These are phyloP conservation scores for Willisornis vidua DNA, from an alignment of 2,113 vertebrate species.

Conservation along the genomic window DNA sequence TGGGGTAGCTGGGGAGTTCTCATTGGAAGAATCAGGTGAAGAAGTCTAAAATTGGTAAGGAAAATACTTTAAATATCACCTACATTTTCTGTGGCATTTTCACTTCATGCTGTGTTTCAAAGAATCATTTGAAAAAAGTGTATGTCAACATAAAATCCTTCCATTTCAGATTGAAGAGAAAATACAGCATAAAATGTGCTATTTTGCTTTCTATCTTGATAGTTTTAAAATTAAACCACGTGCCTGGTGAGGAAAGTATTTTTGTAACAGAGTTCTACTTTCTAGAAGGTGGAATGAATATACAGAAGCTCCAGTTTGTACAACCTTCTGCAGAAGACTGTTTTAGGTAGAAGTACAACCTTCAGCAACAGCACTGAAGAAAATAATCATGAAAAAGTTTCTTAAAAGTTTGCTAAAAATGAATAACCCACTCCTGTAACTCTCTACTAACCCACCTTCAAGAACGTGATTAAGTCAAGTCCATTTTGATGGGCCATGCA, in stretches of 20 bases:
- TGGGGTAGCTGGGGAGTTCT: slow-evolving; percentile 97
- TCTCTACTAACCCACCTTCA: neutral
- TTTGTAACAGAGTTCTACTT: neutral
- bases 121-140: neutral
- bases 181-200: neutral
- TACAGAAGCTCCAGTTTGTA: neutral
- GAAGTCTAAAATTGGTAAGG: slow-evolving; percentile 82
- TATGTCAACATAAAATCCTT: neutral
- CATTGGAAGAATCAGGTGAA: slow-evolving; percentile 98
- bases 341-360: neutral
- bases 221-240: neutral
- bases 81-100: neutral
- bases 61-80: neutral
- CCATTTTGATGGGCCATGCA: neutral
- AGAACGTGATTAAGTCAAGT: neutral
- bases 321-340: neutral
- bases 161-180: neutral
- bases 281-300: neutral
- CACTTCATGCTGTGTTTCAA: neutral
- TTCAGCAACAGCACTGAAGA: neutral
- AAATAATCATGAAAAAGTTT: neutral
- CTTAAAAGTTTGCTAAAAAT: neutral
- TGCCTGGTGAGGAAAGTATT: rapidly evolving
- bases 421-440: neutral
- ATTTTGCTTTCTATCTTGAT: neutral